Conservation (phyloP, 2,888 invertebrate species). For the Lasioglossum morio region DNA sequence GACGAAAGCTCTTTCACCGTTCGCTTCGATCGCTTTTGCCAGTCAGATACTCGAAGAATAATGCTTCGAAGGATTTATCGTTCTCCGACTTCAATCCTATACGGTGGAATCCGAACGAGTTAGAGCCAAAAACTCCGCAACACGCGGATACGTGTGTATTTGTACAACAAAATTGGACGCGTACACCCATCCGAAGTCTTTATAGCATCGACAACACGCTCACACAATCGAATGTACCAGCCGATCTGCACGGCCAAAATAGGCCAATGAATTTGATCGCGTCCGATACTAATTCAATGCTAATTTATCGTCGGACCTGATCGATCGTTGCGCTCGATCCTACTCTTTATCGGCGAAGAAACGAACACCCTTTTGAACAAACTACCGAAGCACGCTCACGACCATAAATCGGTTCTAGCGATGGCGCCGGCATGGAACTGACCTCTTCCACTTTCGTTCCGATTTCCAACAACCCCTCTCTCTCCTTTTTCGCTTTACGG, state of each 20-base stretch:
- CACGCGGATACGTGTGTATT: slow-evolving; percentile 26
- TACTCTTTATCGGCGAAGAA: slow-evolving; percentile 51
- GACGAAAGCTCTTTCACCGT: slow-evolving; percentile 26
- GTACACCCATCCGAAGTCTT: neutral
- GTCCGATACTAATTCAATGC: slow-evolving; percentile 70
- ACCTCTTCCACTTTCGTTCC: slow-evolving; percentile 50
- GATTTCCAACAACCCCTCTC: slow-evolving; percentile 52
- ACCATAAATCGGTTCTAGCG: slow-evolving; percentile 66
- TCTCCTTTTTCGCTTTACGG: slow-evolving; percentile 29
- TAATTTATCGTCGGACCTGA: slow-evolving; percentile 73
- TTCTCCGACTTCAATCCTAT: slow-evolving; percentile 24
- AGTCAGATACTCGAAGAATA: slow-evolving; percentile 36
- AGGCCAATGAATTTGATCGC: slow-evolving; percentile 69
- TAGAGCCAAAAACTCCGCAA: slow-evolving; percentile 23
- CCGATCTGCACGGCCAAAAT: slow-evolving; percentile 4
- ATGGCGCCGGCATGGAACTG: slow-evolving; percentile 33
- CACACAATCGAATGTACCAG: neutral
- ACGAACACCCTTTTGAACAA: slow-evolving; percentile 62
- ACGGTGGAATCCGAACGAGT: slow-evolving; percentile 20
- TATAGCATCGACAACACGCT: neutral
- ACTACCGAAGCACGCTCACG: slow-evolving; percentile 53
- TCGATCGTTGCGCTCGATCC: slow-evolving; percentile 62
- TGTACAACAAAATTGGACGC: slow-evolving; percentile 44
- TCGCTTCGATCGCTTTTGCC: slow-evolving; percentile 12
- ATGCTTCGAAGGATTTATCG: slow-evolving; percentile 45